Evolutionary conservation across 2,113 vertebrate species (phyloP), one percentile per base, ranked within the genome.

Genomic region (Dasypus novemcinctus): DNA sequence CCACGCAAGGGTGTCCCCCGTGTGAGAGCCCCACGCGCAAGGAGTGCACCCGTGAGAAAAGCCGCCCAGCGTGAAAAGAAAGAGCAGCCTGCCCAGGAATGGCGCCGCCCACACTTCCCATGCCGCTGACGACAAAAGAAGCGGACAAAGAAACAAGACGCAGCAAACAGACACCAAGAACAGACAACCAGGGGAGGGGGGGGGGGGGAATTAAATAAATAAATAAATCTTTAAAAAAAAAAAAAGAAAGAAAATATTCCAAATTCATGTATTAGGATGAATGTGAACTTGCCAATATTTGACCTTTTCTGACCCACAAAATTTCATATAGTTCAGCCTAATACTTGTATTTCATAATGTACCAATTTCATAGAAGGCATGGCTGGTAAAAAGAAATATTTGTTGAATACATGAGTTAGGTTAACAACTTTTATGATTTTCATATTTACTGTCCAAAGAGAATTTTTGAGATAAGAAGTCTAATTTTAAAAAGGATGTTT

Each of bases 401-500:
- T 88, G 66, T 76, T 85, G 64, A 95, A 85, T 68, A 85, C 8
- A 82, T 20, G 41, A 92, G 23, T 49, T 87, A 93, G 43, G 41
- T 79, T 88, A 96, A 17, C 91, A 94, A 74, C 9, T 82, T 94
- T 83, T 74, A 88, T 93, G 74, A 33, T 94, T 78, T 93, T 54
- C 84, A 71, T 64, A 90, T 76, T 85, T 92, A 91, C 43, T 74
- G 4, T 59, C 41, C 81, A 83, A 83, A 96, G 63, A 89, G 14
- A 94, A 90, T 33, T 21, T 94, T 96, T 82, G 91, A 72, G 68
- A 79, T 41, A 90, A 12, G n/a, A 33, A 81, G 29, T 90, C 27
- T 94, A 90, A 91, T 72, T 89, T 87, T 74, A 96, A 95, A 95
- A n/a, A 82, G 33, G 74, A 89, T 88, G 20, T 92, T 95, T 78